Evolutionary conservation across 2,797 vertebrate genomes (phyloP), one percentile per base, ranked within the genome.

Genomic region (Selene dorsalis): DNA sequence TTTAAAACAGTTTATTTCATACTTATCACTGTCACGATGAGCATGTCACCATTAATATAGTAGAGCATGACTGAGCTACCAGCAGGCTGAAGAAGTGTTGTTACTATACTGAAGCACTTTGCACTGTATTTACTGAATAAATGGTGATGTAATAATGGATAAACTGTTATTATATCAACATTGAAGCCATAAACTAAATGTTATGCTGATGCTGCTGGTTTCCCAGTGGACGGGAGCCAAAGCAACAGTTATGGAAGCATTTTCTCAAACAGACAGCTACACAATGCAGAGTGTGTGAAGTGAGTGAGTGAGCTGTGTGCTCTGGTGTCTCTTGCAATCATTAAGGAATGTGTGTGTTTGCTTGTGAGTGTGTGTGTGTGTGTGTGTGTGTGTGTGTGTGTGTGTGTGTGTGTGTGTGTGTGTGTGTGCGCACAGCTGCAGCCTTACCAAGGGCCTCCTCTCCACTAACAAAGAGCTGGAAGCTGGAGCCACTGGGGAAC

Each of bases 391-490:
- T n/a, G n/a, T n/a, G n/a, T 69, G 68, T 90, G 86, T 77, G 75
- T 69, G 73, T 84, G 76, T 72, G 41, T 75, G 53, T 17, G 17
- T 64, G 64, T 56, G 68, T 41, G 43, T 43, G 60, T 43, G 43
- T 45, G 77, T 69, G 68, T 85, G 64, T 43, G 62, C 17, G 14
- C 85, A 90, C 89, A 92, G 91, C 92, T 92, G 91, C 86, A 86
- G 87, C 90, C 79, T 62, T 24, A 76, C 75, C 53, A 71, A 82
- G 79, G 86, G 88, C 89, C 88, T 91, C 89, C 78, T 83, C 75
- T 88, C 63, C 48, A 80, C 76, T 75, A 92, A 93, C 93, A 94
- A 93, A 93, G 91, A 87, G 65, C 83, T 91, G 89, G 90, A 90
- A 83, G 87, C 86, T 73, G 67, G 67, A 89, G 82, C 89, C 89